Base-by-base conservation (phyloP, 2,113 vertebrate species). In the Lophius piscatorius region DNA sequence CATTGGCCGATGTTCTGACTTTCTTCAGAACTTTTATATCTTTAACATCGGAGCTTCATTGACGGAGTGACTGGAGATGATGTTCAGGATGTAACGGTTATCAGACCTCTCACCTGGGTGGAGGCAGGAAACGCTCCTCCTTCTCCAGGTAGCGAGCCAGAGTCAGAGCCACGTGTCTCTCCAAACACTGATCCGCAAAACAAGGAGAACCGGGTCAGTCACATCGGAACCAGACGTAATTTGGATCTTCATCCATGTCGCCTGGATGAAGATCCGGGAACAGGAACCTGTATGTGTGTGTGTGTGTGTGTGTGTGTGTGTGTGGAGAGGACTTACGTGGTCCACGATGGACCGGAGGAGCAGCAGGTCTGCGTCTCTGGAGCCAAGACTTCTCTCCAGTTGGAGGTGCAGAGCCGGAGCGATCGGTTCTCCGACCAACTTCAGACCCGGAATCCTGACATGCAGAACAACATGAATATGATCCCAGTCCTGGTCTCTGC, bases 121-220 rank as follows among this genome's bases (percentile, higher is more conserved):
- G 87, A 13, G 94, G 94, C 34, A 98, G 93, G 79, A 89, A 93
- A 41, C 94, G 95, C 72, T 99, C 96, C 74, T 99, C 96, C 80
- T 95, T 96, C 9, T 98, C 97, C 73, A 99, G 80, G 86, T 98
- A 99, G 40, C 91, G 88, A 1, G 97, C 96, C 36, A 94, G 92
- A 17, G 96, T 98, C 63, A 99, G 76, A 0, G 95, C 96, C 39
- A 99, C 91, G 5, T 88, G 71, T 67, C 82, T 84, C 13, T 93
- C 88, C 94, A 96, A 85, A 87, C 97, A 98, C 96, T 99, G 80
- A 31, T 1, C 46, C 1, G 41, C 3, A 57, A 56, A 61, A 35
- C 29, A 10, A 10, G 29, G n/a, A n/a, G n/a, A n/a, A n/a, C n/a
- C n/a, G n/a, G n/a, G n/a, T n/a, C n/a, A n/a, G n/a, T n/a, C n/a